Conservation (phyloP, 2,888 invertebrate genomes). For the Erannis defoliaria region DNA sequence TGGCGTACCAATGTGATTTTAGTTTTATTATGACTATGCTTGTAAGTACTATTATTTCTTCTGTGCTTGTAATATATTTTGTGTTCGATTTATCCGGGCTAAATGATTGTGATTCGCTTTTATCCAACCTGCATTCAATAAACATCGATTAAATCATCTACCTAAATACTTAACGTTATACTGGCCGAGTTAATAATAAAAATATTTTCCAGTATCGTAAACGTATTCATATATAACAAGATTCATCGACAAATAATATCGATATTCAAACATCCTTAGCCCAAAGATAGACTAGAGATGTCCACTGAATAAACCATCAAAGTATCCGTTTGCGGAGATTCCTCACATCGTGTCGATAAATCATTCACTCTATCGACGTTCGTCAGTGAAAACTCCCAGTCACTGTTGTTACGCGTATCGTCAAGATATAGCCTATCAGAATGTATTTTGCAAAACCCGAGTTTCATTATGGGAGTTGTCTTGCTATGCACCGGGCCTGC, state of each 20-base stretch:
- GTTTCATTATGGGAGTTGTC: too few species aligned
- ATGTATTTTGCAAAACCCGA: too few species aligned
- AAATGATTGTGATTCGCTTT: too few species aligned
- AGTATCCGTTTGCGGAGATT: constrained; percentile 22
- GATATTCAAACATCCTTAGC: constrained; percentile 8
- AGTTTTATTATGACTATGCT: too few species aligned
- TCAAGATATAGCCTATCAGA: not conserved
- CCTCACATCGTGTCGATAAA: constrained; percentile 29
- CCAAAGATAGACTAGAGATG: constrained; percentile 15
- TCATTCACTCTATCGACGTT: constrained; percentile 31
- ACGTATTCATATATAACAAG: not conserved
- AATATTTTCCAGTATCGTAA: not conserved
- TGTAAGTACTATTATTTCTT: too few species aligned
- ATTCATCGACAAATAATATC: not conserved
- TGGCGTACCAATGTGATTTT: too few species aligned
- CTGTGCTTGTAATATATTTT: too few species aligned
- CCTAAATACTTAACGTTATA: too few species aligned
- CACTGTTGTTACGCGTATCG: constrained; percentile 8
- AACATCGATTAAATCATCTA: not conserved
- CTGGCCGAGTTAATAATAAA: not conserved
- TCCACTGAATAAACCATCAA: constrained; percentile 37
- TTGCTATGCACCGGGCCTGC: too few species aligned
- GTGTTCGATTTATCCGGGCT: too few species aligned
- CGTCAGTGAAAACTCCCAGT: constrained; percentile 23
- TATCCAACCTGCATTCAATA: not conserved